These are phyloP conservation scores for Spea bombifrons DNA, from an alignment of 2,113 vertebrate genomes.

Conservation along the genomic window DNA sequence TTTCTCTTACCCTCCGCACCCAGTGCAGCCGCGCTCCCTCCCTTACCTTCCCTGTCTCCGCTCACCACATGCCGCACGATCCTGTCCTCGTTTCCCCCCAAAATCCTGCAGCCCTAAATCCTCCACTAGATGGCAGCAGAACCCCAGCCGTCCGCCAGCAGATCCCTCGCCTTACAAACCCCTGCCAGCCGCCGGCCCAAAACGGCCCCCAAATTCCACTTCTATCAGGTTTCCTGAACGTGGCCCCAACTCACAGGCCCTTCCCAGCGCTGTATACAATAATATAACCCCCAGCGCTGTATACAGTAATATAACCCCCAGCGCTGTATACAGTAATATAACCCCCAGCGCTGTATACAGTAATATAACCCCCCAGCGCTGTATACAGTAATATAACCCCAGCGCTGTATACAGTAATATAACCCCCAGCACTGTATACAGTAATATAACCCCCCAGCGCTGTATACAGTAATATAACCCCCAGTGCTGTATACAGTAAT, in stretches of 20 bases:
- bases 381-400: not conserved
- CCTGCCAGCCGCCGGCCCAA: not conserved
- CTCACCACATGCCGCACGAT: not conserved
- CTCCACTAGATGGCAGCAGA: not conserved
- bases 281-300: too few relatives aligned
- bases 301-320: too few relatives aligned
- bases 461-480: not conserved
- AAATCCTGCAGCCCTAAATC: not conserved
- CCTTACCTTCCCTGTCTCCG: not conserved
- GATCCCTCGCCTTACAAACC: not conserved
- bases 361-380: not conserved
- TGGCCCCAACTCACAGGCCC: too few relatives aligned
- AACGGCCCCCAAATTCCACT: not conserved
- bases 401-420: rapidly evolving
- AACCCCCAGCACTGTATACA: not conserved
- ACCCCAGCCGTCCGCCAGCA: not conserved
- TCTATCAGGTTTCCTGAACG: too few relatives aligned
- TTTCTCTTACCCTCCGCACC: not conserved
- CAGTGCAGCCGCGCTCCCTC: not conserved
- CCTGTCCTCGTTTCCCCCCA: not conserved
- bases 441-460: not conserved
- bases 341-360: too few relatives aligned
- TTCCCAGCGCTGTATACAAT: too few relatives aligned
- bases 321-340: too few relatives aligned
- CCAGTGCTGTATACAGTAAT: not conserved